Conservation (phyloP, 2,113 vertebrate species). For the Anguilla rostrata region DNA sequence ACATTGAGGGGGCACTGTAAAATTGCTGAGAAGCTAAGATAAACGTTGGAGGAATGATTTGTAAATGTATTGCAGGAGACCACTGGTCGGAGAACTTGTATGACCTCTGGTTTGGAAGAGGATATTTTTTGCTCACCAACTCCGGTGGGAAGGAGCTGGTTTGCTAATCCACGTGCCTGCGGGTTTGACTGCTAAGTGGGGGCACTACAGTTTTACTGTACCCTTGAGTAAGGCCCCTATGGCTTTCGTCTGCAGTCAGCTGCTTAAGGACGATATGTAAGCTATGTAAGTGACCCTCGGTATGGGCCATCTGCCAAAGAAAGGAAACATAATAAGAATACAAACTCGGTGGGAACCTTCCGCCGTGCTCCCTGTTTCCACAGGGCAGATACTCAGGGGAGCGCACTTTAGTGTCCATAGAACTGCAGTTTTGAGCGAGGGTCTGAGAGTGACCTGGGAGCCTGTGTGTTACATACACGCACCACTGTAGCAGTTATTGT, state of each 20-base stretch:
- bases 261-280: neutral
- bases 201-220: neutral
- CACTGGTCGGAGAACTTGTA: neutral
- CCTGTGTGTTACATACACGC: too few species aligned
- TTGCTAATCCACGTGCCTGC: neutral
- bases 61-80: neutral
- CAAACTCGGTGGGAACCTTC: neutral
- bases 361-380: neutral
- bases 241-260: neutral
- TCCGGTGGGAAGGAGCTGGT: neutral
- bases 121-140: neutral
- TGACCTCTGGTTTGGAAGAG: neutral
- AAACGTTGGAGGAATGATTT: neutral
- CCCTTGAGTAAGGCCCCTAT: neutral
- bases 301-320: neutral
- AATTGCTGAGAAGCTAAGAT: neutral
- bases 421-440: neutral
- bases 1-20: neutral
- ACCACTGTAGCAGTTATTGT: conserved; percentile 46
- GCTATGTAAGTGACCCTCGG: neutral
- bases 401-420: neutral
- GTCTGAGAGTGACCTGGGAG: neutral
- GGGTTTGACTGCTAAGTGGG: neutral
- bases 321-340: neutral
- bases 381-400: neutral